Evolutionary conservation across 1,140 invertebrate species (phyloP).

Genomic region (Lucilia sericata): DNA sequence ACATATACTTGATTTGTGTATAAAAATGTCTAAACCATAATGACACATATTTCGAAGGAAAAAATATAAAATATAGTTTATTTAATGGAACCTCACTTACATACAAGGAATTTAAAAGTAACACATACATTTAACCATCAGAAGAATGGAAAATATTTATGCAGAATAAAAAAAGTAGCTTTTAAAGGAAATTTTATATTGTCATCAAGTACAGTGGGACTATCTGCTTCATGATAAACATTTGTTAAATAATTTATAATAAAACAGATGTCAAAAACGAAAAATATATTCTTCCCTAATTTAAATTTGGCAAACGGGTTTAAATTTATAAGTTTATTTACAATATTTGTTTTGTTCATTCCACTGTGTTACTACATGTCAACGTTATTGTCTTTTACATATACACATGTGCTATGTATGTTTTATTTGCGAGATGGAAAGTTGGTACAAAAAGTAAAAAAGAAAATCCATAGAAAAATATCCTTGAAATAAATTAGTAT

Average conservation of each 20-base stretch:
- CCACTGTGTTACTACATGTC: neutral
- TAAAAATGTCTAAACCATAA: neutral
- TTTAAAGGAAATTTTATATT: neutral
- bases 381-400: neutral
- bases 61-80: neutral
- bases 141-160: neutral
- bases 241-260: no score
- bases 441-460: neutral
- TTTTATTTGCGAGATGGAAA: neutral
- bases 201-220: neutral
- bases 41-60: neutral
- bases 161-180: neutral
- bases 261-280: no score
- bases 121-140: neutral
- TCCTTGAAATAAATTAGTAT: conserved; percentile 29
- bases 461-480: neutral
- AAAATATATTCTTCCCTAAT: no score
- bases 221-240: no score
- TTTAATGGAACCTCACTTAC: neutral
- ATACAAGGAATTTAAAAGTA: neutral
- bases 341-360: neutral
- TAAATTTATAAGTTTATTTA: neutral
- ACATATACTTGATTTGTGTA: conserved; percentile 13
- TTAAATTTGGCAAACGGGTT: no score
- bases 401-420: neutral